phyloP scores from a whole-genome alignment of 2,797 vertebrate genomes.

The Capromys pilorides region DNA sequence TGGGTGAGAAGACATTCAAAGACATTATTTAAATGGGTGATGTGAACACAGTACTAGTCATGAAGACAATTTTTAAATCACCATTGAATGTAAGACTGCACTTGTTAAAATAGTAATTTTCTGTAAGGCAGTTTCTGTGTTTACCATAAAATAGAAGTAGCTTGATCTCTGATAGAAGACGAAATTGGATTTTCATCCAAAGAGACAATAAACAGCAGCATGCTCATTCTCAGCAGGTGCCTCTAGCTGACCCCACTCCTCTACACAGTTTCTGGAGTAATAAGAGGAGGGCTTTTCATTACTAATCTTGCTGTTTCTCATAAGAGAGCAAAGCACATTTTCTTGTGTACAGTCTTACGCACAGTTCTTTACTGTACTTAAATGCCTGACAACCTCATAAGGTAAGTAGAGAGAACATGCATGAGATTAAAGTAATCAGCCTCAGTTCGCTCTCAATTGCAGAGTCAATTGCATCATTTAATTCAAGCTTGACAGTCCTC shows the following conservation, averaged over 20 bases:
- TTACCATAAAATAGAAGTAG: slow-evolving; percentile 68
- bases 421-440: slow-evolving; percentile 14
- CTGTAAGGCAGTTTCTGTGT: slow-evolving; percentile 61
- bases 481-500: background rate
- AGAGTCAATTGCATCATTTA: background rate
- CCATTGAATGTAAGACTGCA: slow-evolving; percentile 61
- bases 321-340: background rate
- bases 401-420: background rate
- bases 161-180: slow-evolving; percentile 64
- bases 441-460: background rate
- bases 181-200: slow-evolving; percentile 74
- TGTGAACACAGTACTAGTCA: background rate
- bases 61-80: slow-evolving; percentile 69
- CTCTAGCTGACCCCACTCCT: slow-evolving; percentile 2
- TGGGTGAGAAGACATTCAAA: background rate
- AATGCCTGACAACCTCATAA: slow-evolving; percentile 27
- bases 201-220: slow-evolving; percentile 53
- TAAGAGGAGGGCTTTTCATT: background rate
- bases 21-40: slow-evolving; percentile 52
- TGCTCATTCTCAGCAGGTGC: slow-evolving; percentile 45
- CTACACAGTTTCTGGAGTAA: slow-evolving; percentile 22
- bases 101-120: slow-evolving; percentile 78
- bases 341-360: background rate
- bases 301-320: slow-evolving; percentile 1
- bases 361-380: background rate